Conservation (phyloP, 1,140 invertebrate species). For the Tetragonula clypearis region DNA sequence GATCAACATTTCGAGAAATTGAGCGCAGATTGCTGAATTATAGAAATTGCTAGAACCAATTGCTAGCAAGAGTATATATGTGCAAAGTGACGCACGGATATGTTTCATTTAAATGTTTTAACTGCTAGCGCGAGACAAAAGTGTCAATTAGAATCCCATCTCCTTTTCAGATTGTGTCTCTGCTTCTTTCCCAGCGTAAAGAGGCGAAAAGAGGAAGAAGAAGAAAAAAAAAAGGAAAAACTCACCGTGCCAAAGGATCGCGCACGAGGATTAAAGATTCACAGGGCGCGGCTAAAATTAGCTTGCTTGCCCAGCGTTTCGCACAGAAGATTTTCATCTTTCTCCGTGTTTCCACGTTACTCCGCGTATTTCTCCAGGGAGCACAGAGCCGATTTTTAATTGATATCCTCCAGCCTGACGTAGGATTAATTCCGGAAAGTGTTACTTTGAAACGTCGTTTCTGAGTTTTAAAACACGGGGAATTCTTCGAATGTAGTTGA, state of each 20-base stretch:
- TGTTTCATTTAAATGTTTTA: background rate
- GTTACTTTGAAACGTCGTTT: background rate
- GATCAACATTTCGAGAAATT: background rate
- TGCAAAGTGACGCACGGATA: background rate
- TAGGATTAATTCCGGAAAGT: background rate
- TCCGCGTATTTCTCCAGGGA: background rate
- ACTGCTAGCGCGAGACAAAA: background rate
- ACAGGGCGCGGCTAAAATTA: background rate
- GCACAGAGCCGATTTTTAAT: background rate
- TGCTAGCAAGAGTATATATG: background rate
- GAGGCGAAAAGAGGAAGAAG: background rate
- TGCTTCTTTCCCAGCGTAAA: background rate
- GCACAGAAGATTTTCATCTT: background rate
- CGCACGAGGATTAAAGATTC: slow-evolving; percentile 1
- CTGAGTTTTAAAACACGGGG: too few relatives aligned
- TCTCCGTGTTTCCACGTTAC: too few relatives aligned
- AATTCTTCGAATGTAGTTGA: background rate
- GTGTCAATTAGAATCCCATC: background rate
- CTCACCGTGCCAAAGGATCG: background rate
- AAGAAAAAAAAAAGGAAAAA: background rate
- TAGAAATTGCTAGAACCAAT: too few relatives aligned
- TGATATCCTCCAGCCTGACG: too few relatives aligned
- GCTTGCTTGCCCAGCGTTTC: background rate
- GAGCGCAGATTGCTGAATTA: too few relatives aligned
- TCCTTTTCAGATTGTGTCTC: accelerated